Conservation (phyloP, 2,113 vertebrate species). For the Psilopogon haemacephalus region DNA sequence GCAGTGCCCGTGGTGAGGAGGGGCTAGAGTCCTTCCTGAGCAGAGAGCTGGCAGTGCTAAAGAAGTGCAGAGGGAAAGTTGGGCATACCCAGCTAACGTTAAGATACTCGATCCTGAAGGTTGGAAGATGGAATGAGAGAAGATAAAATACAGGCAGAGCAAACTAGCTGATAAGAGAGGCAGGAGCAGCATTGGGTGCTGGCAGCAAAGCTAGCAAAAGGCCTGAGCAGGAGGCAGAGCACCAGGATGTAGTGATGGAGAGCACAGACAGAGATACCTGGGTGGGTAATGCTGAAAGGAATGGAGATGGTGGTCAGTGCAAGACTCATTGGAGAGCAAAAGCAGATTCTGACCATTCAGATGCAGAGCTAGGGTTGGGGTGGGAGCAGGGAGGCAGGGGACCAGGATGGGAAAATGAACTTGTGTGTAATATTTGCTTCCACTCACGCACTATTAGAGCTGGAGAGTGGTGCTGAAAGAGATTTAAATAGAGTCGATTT, state of each 20-base stretch:
- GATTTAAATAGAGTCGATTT: slow-evolving; percentile 61
- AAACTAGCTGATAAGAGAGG: background rate
- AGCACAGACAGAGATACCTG: background rate
- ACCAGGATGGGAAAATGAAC: background rate
- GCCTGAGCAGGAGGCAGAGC: background rate
- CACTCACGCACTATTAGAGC: background rate
- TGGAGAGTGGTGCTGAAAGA: slow-evolving; percentile 50
- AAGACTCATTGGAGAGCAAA: background rate
- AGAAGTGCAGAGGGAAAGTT: background rate
- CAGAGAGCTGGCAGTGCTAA: fast-evolving
- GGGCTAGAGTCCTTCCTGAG: background rate
- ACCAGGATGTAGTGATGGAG: fast-evolving
- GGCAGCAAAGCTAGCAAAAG: background rate
- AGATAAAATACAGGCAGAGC: background rate
- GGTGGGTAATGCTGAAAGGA: background rate
- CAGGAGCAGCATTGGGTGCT: background rate
- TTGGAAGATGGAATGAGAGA: background rate
- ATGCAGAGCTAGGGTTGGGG: background rate
- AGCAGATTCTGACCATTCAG: background rate
- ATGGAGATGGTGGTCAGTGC: background rate
- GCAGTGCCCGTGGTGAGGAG: background rate
- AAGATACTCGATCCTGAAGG: background rate
- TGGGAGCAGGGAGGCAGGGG: background rate
- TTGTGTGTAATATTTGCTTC: slow-evolving; percentile 29
- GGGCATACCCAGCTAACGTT: background rate